Base-by-base conservation (phyloP, 92 coral and sea anemone genomes). In the Epizoanthus illoricatus region DNA sequence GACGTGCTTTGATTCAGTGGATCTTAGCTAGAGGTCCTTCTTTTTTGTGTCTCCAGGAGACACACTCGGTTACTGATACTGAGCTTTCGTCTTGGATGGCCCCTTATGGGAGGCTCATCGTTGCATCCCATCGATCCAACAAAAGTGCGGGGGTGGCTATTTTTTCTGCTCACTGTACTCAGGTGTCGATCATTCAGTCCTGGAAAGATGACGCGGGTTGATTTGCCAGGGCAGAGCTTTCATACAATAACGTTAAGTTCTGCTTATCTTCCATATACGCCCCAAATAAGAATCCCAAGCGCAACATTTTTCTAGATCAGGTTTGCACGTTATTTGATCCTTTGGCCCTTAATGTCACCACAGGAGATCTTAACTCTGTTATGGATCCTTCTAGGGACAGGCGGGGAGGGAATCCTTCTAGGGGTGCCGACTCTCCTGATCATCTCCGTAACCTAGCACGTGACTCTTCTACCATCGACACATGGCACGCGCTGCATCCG, bases 351-450 rank as follows among this genome's bases (percentile, higher is more conserved):
- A 85, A 76, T 3, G 7, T 85, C 1, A 28, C 79, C 3, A 52
- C 58, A n/a, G 81, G 80, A 0, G 89, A 80, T 11, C 79, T 85
- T 42, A 85, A 85, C 20, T 42, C 85, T 1, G 85, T 80, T 3
- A 28, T 80, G 16, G 85, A 85, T 24, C 17, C 7, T 0, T 1
- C n/a, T 3, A 1, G 42, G 0, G 88, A 85, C 47, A 18, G 74
- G 0, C 28, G 43, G 0, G 85, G 79, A 5, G 74, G 71, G 6
- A 0, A 2, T 40, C 40, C 71, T 40, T 0, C 21, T n/a, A 28
- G 57, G 18, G 16, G 23, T 66, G 21, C 20, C 70, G 28, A 10
- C 33, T 78, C 28, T 21, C 2, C n/a, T 60, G 52, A 2, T 4
- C 69, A 24, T 15, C 39, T 55, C 55, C 7, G 3, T 0, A 21